These are phyloP conservation scores for Microctenopoma stevenorrisi DNA, from an alignment of 2,797 vertebrate species.

Conservation along the genomic window DNA sequence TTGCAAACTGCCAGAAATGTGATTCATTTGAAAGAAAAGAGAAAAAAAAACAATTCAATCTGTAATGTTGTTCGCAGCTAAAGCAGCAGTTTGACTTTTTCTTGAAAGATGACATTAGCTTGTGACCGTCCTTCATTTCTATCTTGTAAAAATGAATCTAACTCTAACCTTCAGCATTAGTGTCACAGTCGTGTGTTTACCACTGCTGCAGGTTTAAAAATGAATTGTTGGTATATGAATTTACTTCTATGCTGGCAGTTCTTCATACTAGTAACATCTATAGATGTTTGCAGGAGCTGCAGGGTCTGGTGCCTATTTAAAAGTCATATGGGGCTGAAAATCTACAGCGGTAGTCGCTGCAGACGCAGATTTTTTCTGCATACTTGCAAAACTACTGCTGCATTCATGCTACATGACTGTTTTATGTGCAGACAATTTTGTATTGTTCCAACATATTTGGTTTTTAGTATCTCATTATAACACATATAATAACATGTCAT, in stretches of 20 bases:
- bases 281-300: background rate
- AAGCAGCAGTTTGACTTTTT: background rate
- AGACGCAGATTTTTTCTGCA: slow-evolving; percentile 23
- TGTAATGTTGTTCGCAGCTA: background rate
- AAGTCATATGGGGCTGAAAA: slow-evolving; percentile 2
- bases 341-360: slow-evolving; percentile 30
- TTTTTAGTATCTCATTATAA: background rate
- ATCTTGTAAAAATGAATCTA: background rate
- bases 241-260: background rate
- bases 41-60: background rate
- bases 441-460: background rate
- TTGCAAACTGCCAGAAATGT: background rate
- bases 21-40: background rate
- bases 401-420: slow-evolving; percentile 3
- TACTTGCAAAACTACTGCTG: slow-evolving; percentile 35
- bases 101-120: background rate
- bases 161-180: background rate
- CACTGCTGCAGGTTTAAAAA: too few species aligned
- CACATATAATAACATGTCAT: too few species aligned
- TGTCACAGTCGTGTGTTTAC: background rate
- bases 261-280: background rate
- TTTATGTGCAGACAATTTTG: slow-evolving; percentile 12
- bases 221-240: too few species aligned
- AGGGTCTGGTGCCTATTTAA: background rate
- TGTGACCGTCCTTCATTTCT: background rate